A percentile compares a stretch with the other conserved stretches of the same genome.
phyloP scores from a whole-genome alignment of 2,797 vertebrate genomes.

The Bradypus variegatus region DNA sequence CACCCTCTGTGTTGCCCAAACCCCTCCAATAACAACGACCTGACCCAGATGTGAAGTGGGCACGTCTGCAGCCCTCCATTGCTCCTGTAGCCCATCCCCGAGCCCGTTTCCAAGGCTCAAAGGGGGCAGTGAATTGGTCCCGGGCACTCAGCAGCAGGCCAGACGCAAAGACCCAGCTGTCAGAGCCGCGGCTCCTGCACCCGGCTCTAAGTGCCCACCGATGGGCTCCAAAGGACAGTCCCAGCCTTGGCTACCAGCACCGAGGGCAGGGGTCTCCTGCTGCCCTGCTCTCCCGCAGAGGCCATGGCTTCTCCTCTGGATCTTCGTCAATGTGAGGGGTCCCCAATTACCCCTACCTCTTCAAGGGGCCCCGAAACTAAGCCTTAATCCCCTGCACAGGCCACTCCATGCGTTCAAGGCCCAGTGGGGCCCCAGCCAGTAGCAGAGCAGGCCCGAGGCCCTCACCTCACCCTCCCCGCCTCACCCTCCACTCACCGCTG shows the following conservation, averaged over 20 bases:
- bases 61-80: background rate
- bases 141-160: background rate
- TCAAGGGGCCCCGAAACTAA: background rate
- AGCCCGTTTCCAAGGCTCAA: background rate
- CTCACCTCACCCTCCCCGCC: background rate
- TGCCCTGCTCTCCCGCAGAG: background rate
- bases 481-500: too few species aligned
- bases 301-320: background rate
- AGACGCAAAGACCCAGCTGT: too few species aligned
- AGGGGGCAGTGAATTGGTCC: background rate
- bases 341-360: background rate
- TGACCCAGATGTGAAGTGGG: too few species aligned
- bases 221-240: background rate
- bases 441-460: background rate
- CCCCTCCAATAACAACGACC: background rate
- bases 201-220: background rate
- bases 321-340: background rate
- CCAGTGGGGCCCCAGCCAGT: too few species aligned
- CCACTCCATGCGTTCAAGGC: background rate
- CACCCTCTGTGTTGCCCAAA: background rate
- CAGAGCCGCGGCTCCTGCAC: background rate
- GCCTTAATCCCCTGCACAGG: background rate
- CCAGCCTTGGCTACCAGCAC: background rate
- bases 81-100: background rate
- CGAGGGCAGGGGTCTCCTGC: background rate